phyloP scores from a whole-genome alignment of 2,797 vertebrate genomes.

The Psittacula derbiana region DNA sequence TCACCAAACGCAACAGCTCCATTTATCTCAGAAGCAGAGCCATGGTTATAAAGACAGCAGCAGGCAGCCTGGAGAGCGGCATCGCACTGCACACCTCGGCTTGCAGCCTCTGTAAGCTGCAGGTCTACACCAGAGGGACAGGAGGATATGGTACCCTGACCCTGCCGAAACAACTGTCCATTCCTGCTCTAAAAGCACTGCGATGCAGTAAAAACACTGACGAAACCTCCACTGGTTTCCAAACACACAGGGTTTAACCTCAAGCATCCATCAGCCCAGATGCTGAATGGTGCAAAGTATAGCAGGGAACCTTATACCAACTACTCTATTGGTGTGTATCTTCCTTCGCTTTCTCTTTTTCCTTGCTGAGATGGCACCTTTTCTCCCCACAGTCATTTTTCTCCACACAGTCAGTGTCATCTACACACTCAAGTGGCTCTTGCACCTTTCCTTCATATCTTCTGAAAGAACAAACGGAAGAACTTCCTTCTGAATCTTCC shows the following conservation, averaged over 20 bases:
- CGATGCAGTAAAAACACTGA: background rate
- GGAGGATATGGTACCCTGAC: background rate
- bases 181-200: background rate
- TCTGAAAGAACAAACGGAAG: background rate
- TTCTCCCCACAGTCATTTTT: background rate
- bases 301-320: background rate
- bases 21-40: background rate
- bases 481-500: background rate
- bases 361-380: background rate
- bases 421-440: background rate
- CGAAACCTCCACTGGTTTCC: background rate
- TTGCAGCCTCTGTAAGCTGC: background rate
- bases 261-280: background rate
- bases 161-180: background rate
- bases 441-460: background rate
- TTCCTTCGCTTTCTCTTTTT: background rate
- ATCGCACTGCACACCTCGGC: background rate
- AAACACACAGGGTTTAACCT: background rate
- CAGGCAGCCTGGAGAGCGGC: background rate
- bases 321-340: background rate
- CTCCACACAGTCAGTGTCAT: background rate
- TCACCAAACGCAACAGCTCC: background rate
- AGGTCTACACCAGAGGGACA: background rate
- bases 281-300: background rate
- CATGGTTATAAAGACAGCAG: accelerated